Base-by-base conservation (phyloP, 2,888 invertebrate species). In the Cheilosia vulpina region DNA sequence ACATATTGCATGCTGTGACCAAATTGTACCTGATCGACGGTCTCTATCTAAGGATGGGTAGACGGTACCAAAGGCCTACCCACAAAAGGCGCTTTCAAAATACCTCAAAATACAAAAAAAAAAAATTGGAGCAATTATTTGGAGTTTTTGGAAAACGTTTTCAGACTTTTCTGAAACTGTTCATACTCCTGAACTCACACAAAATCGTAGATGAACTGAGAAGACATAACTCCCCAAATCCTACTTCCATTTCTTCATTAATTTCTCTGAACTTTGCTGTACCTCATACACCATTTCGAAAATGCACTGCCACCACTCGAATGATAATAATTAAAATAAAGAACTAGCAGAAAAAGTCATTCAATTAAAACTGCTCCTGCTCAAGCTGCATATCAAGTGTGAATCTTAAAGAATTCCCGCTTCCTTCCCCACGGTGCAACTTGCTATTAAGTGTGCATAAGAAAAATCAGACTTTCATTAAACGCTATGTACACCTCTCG, bases 331-430 rank as follows among this genome's bases (percentile, higher is more conserved):
- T 68, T 68, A 55, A 68, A 68, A 53, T 17, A 41, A 21, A 43
- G 19, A 66, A 24, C 41, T 41, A 43, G 13, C 9, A 27, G 27
- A 34, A 47, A 31, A 27, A 41, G 17, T 13, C 19, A 31, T 53
- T 24, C 68, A 68, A 68, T 68, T 68, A 68, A 55, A 68, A 68
- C 27, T 27, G 68, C 27, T 41, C 19, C 55, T 7, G 17, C 6
- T 17, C 31, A 17, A 34, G 17, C 17, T 47, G 7, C 27, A 34
- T 17, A 47, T 47, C 63, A 31, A 63, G 60, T 43, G 21, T 43
- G 21, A 60, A 27, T 43, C 21, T 38, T 19, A 58, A 9, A 58
- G 38, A 58, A 17, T 19, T 38, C 41, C 38, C 50, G 7, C 21
- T 45, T 55, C n/a, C 31, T 15, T 57, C 27, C 31, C 27, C 55